phyloP scores from a whole-genome alignment of 2,888 invertebrate genomes.

The Nemotelus nigrinus region DNA sequence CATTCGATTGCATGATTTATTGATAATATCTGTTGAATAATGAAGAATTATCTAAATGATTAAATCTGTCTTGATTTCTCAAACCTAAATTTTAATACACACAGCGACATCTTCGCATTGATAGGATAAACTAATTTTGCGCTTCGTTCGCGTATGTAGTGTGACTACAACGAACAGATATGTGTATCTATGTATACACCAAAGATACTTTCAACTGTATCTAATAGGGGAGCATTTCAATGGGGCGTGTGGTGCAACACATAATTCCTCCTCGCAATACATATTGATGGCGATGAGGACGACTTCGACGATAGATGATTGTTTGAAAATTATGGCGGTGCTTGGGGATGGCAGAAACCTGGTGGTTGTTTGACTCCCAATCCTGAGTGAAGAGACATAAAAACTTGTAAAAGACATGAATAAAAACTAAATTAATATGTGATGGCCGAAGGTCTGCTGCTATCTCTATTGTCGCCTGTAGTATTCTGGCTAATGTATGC shows the following conservation, averaged over 20 bases:
- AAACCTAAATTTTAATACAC: conserved; percentile 21
- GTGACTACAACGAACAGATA: background rate
- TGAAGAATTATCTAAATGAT: no score
- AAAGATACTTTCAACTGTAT: conserved; percentile 3
- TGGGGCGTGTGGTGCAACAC: background rate
- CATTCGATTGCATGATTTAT: background rate
- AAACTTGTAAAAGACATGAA: background rate
- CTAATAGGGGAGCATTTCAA: background rate
- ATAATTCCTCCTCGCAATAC: background rate
- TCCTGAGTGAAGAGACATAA: no score
- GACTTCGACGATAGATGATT: no score
- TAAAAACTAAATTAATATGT: conserved; percentile 30
- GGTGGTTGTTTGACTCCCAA: no score
- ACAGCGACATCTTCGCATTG: conserved; percentile 17
- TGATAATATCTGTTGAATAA: no score
- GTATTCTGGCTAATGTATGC: background rate
- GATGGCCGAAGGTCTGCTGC: background rate
- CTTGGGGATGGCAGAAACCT: no score
- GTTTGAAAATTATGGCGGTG: no score
- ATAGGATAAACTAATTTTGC: conserved; percentile 14
- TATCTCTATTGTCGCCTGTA: background rate
- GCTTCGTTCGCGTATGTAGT: background rate
- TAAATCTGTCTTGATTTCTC: no score
- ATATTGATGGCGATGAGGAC: background rate
- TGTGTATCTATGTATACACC: background rate